These are phyloP conservation scores for Xenopus laevis DNA, from an alignment of 2,113 vertebrate species.

Conservation along the genomic window DNA sequence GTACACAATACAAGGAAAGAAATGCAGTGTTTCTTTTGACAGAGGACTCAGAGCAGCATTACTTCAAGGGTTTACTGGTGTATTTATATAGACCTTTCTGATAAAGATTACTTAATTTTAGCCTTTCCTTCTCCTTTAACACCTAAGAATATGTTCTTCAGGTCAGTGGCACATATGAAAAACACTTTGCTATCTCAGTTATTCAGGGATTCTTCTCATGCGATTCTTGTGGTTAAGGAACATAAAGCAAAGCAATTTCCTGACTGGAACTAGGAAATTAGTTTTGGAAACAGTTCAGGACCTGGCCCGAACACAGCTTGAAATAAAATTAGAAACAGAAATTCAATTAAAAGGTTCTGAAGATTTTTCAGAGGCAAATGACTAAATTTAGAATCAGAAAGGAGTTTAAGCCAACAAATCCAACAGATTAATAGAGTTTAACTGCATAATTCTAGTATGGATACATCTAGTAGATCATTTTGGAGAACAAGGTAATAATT, in stretches of 20 bases:
- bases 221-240: conserved; percentile 56
- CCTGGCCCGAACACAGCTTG: conserved; percentile 36
- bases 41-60: too few relatives aligned
- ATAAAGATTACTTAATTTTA: too few relatives aligned
- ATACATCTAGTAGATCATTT: background rate
- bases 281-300: conserved; percentile 56
- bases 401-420: conserved; percentile 47
- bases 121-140: too few relatives aligned
- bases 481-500: background rate
- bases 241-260: conserved; percentile 64
- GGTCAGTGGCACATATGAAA: background rate
- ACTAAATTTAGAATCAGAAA: conserved; percentile 40
- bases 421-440: background rate
- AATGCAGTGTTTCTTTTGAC: too few relatives aligned
- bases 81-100: too few relatives aligned
- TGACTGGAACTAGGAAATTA: conserved; percentile 63
- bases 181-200: conserved; percentile 35
- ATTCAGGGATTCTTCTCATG: conserved; percentile 34
- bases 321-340: conserved; percentile 58
- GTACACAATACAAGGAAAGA: too few relatives aligned
- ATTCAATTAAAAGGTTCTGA: conserved; percentile 52
- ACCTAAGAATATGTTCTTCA: background rate
- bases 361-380: conserved; percentile 27
- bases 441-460: conserved; percentile 5
- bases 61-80: too few relatives aligned